Conservation (phyloP, 64 coral and sea anemone genomes). For the Pocillopora verrucosa region DNA sequence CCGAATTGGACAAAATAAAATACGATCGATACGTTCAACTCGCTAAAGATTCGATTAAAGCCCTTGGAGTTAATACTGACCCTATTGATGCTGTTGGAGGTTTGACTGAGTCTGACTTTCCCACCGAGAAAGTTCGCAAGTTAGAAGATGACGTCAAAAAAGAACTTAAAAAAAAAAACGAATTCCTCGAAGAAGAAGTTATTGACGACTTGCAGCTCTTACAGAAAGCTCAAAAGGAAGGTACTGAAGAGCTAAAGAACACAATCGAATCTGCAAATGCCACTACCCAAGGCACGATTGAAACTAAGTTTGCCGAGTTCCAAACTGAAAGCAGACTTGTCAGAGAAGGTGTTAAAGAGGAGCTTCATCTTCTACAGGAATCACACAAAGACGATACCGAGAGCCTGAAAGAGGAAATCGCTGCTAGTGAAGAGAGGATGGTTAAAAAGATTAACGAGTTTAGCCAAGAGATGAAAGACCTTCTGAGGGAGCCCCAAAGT, state of each 20-base stretch:
- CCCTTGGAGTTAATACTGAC: neutral
- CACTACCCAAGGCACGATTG: no score
- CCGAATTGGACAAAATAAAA: neutral
- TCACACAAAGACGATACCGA: no score
- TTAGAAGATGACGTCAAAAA: neutral
- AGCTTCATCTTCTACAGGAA: no score
- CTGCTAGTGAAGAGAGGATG: no score
- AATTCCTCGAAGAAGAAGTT: neutral
- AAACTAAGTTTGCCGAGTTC: no score
- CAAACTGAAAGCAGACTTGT: no score
- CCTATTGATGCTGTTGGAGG: neutral
- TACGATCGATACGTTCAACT: neutral
- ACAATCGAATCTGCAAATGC: no score
- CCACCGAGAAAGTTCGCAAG: neutral
- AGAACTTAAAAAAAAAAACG: neutral
- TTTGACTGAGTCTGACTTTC: constrained; percentile 9
- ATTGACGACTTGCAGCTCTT: neutral
- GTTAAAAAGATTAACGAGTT: no score
- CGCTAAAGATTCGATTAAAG: neutral
- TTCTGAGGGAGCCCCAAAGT: no score
- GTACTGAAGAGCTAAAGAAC: no score
- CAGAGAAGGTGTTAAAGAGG: no score
- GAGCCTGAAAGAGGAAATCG: no score
- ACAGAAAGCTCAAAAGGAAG: neutral
- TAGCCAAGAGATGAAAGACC: neutral